phyloP scores from a whole-genome alignment of 1,140 invertebrate species.

The Sminthurides bifidus region DNA sequence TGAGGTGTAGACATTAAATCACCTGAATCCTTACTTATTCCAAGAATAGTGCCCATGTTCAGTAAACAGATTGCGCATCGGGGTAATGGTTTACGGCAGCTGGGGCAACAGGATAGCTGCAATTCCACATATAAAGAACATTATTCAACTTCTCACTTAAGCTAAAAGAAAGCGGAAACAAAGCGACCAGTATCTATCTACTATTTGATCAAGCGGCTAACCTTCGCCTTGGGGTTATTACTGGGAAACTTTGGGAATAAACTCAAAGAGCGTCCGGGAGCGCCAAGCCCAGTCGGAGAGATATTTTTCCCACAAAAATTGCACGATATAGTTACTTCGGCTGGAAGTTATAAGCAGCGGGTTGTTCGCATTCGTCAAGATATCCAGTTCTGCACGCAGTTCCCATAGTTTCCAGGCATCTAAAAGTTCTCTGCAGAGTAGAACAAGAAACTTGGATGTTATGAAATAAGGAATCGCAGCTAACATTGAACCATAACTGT shows the following conservation, averaged over 20 bases:
- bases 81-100: constrained; percentile 84
- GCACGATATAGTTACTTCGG: constrained; percentile 78
- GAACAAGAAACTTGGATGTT: constrained; percentile 30
- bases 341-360: constrained; percentile 49
- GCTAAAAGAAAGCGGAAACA: background rate
- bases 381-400: constrained; percentile 64
- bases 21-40: no score
- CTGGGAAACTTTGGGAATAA: constrained; percentile 48
- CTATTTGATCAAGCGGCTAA: constrained; percentile 31
- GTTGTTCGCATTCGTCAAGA: constrained; percentile 51
- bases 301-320: constrained; percentile 91
- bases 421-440: constrained; percentile 60
- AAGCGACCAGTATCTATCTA: background rate
- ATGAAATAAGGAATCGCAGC: constrained; percentile 1
- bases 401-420: constrained; percentile 72
- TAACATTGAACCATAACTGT: background rate
- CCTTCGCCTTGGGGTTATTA: constrained; percentile 52
- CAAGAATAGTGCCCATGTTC: constrained; percentile 57
- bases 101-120: constrained; percentile 78
- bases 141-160: background rate
- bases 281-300: constrained; percentile 54
- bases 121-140: constrained; percentile 26
- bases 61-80: constrained; percentile 83
- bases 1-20: constrained; percentile 33
- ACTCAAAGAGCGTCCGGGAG: constrained; percentile 45